Evolutionary conservation across 2,888 invertebrate genomes (phyloP).

Genomic region (Norana najaformis): DNA sequence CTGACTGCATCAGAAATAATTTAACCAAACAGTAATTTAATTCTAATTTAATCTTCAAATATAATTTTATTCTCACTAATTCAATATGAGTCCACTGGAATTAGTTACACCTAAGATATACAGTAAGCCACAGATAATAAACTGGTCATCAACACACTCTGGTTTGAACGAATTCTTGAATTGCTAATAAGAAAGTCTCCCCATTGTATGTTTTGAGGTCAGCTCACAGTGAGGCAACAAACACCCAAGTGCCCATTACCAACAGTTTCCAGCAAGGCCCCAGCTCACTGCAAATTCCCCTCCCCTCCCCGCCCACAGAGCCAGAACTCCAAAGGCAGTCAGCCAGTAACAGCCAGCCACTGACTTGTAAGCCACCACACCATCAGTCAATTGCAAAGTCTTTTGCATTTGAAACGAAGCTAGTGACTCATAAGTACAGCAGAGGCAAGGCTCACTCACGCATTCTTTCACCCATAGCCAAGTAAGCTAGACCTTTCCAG

Average conservation of each 20-base stretch:
- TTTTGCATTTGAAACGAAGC: neutral
- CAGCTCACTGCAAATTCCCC: neutral
- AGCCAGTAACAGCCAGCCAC: neutral
- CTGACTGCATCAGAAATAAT: neutral
- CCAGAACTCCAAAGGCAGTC: slow-evolving; percentile 13
- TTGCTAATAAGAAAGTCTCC: neutral
- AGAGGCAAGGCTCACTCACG: neutral
- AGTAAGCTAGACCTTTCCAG: neutral
- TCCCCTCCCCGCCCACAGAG: neutral
- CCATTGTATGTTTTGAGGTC: neutral
- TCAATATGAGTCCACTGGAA: neutral
- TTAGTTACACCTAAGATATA: neutral
- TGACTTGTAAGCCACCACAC: neutral
- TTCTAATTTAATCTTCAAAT: neutral
- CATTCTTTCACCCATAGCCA: neutral
- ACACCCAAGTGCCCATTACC: neutral
- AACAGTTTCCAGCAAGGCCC: neutral
- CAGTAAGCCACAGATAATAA: neutral
- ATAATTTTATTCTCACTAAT: neutral
- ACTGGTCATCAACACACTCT: neutral
- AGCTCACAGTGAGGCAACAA: neutral
- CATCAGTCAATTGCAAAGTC: neutral
- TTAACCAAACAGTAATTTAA: neutral
- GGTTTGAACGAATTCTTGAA: too few relatives aligned
- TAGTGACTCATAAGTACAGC: neutral